Conservation (phyloP, 1,140 invertebrate genomes). For the Drosophila baimaii region DNA sequence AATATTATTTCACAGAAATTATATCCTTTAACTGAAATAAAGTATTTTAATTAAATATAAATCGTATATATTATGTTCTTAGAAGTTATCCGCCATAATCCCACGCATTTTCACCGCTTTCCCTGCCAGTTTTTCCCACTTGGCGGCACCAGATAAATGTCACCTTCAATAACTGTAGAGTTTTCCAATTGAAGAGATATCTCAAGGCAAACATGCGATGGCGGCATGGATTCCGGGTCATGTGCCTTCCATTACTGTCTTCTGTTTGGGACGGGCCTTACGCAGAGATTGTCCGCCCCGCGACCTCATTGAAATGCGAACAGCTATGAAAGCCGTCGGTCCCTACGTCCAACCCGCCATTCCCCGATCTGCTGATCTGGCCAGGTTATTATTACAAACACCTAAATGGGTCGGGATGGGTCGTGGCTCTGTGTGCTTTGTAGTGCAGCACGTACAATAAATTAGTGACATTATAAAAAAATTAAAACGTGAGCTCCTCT, state of each 20-base stretch:
- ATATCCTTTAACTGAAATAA: background rate
- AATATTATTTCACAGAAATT: too few relatives aligned
- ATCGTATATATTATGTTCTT: background rate
- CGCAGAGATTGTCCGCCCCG: slow-evolving; percentile 2
- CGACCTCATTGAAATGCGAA: slow-evolving; percentile 69
- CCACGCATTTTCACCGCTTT: slow-evolving; percentile 30
- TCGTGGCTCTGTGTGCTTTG: slow-evolving; percentile 64
- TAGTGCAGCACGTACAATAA: slow-evolving; percentile 82
- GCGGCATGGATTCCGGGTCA: slow-evolving; percentile 46
- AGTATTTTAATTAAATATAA: background rate
- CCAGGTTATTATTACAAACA: slow-evolving; percentile 77
- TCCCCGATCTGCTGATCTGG: slow-evolving; percentile 28
- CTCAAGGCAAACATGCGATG: slow-evolving; percentile 35
- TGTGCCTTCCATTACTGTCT: slow-evolving; percentile 33
- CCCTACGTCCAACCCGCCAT: too few relatives aligned
- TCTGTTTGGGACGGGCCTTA: background rate
- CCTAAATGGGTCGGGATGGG: slow-evolving; percentile 70
- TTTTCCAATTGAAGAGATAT: slow-evolving; percentile 51
- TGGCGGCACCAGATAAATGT: slow-evolving; percentile 58
- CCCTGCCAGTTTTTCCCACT: slow-evolving; percentile 40
- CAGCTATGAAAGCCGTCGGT: slow-evolving; percentile 28
- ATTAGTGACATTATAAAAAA: slow-evolving; percentile 82
- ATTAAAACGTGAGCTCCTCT: slow-evolving; percentile 78
- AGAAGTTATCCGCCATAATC: slow-evolving; percentile 13
- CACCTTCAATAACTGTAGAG: slow-evolving; percentile 47